Evolutionary conservation across 2,888 invertebrate species (phyloP).

Genomic region (Colletes collaris): DNA sequence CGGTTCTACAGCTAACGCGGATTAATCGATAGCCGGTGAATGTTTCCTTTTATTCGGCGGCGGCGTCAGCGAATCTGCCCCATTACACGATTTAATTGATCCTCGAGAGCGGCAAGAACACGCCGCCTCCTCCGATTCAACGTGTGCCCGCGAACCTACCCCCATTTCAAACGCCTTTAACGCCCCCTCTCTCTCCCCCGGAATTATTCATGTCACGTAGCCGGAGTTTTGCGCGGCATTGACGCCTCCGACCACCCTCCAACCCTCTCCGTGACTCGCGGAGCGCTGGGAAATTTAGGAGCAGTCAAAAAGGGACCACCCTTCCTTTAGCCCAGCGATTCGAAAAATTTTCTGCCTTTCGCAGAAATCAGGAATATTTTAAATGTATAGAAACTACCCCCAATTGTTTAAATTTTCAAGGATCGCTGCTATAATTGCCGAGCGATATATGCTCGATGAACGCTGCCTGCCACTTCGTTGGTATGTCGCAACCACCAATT

Average conservation of each 20-base stretch:
- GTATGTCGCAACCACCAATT: no score
- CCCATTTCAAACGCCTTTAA: conserved; percentile 60
- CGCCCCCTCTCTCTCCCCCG: conserved; percentile 34
- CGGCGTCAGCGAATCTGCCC: conserved; percentile 23
- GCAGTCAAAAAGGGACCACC: neutral
- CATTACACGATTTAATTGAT: conserved; percentile 57
- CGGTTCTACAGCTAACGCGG: conserved; percentile 5
- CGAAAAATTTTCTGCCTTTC: neutral
- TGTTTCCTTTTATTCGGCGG: conserved; percentile 62
- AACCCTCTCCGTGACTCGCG: neutral
- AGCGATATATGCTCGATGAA: no score
- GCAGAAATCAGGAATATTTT: no score
- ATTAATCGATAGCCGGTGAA: conserved; percentile 60
- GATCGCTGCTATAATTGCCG: no score
- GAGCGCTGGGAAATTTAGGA: neutral
- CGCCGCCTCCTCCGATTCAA: conserved; percentile 31
- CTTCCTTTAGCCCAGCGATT: neutral
- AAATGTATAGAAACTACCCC: no score
- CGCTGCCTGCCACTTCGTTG: no score
- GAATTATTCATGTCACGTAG: conserved; percentile 82
- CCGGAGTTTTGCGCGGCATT: conserved; percentile 77
- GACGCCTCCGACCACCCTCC: conserved; percentile 46
- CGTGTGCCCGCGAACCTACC: conserved; percentile 39
- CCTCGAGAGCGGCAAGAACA: conserved; percentile 27
- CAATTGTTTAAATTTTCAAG: no score